A percentile compares a stretch with the other conserved stretches of the same genome.
These are phyloP conservation scores for Hyppa rectilinea DNA, from an alignment of 2,888 invertebrate genomes.

Conservation along the genomic window DNA sequence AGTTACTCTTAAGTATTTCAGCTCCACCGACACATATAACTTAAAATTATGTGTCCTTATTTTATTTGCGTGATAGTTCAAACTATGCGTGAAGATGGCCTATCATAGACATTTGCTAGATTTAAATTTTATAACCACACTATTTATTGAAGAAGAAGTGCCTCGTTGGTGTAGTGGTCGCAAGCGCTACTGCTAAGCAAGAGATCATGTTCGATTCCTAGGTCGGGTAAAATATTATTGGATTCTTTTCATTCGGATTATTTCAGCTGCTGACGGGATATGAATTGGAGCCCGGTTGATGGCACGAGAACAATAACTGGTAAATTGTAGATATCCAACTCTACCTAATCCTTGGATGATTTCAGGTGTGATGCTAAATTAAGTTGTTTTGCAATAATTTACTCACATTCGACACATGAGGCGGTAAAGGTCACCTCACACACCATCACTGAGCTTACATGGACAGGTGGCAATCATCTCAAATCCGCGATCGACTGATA, in stretches of 20 bases:
- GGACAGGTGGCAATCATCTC: conserved; percentile 38
- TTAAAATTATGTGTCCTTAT: not conserved
- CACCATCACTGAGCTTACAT: not conserved
- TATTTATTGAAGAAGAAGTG: not conserved
- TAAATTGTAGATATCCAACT: not conserved
- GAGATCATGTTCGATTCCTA: not conserved
- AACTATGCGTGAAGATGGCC: not conserved
- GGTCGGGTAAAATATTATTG: not conserved
- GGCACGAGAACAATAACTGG: not conserved
- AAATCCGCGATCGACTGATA: conserved; percentile 62
- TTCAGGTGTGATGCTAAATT: too few species aligned
- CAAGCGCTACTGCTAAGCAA: not conserved
- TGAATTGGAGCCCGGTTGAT: not conserved
- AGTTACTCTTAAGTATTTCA: not conserved
- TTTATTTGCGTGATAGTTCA: not conserved
- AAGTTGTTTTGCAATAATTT: too few species aligned
- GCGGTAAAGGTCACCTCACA: conserved; percentile 7
- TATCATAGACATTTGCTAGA: too few species aligned
- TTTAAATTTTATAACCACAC: not conserved
- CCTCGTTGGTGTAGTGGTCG: not conserved
- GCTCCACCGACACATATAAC: too few species aligned
- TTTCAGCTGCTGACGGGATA: too few species aligned
- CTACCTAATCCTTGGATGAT: rapidly evolving
- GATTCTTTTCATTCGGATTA: not conserved
- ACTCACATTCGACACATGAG: conserved; percentile 12